These are phyloP conservation scores for Amphilophus citrinellus DNA, from an alignment of 2,113 vertebrate species.

Conservation along the genomic window DNA sequence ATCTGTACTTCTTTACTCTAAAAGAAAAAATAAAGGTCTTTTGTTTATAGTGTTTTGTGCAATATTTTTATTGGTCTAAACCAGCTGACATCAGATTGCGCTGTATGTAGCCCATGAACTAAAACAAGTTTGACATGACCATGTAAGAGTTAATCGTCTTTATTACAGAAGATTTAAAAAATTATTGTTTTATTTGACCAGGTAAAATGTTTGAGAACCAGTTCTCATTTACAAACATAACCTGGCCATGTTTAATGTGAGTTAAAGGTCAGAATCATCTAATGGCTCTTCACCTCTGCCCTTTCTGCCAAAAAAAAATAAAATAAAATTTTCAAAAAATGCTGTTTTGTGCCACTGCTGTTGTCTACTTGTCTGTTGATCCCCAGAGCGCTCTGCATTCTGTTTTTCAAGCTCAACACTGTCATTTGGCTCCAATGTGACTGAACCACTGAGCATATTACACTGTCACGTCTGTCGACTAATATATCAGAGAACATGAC, in stretches of 20 bases:
- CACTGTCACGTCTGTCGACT: slow-evolving; percentile 58
- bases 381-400: slow-evolving; percentile 12
- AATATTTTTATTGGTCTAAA: not conserved
- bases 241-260: not conserved
- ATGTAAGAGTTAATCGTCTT: not conserved
- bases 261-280: not conserved
- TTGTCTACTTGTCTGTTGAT: not conserved
- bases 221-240: no score
- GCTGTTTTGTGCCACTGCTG: slow-evolving; percentile 1
- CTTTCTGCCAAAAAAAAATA: not conserved
- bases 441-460: slow-evolving; percentile 41
- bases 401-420: slow-evolving; percentile 10
- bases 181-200: not conserved
- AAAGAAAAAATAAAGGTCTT: not conserved
- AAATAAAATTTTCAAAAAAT: not conserved
- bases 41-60: not conserved
- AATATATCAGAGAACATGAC: slow-evolving; percentile 56
- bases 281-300: not conserved
- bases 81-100: not conserved
- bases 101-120: not conserved
- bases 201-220: no score
- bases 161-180: not conserved
- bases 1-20: no score
- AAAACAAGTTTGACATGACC: not conserved
- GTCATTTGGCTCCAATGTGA: slow-evolving; percentile 38